Percentiles rank a stretch among this genome's conserved stretches.
phyloP scores from a whole-genome alignment of 2,113 vertebrate species.

The Tupaia chinensis region DNA sequence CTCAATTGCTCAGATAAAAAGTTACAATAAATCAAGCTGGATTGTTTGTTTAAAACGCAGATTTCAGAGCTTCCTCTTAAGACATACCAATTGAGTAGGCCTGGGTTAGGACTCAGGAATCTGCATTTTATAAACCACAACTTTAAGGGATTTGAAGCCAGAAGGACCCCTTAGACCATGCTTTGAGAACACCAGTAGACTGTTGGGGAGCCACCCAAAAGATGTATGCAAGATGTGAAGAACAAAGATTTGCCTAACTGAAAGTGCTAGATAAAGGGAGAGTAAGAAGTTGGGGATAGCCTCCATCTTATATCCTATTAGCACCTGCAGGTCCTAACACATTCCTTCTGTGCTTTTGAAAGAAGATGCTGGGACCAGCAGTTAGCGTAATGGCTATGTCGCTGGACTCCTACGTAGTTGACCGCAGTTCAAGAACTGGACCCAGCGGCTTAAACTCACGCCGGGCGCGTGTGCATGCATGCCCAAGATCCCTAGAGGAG shows the following conservation, averaged over 20 bases:
- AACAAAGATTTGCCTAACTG: not conserved
- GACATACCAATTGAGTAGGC: not conserved
- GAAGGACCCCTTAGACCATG: not conserved
- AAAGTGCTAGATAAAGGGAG: not conserved
- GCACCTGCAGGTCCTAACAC: not conserved
- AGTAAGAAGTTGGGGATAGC: not conserved
- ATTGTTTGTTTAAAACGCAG: not conserved
- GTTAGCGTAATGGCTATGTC: no score
- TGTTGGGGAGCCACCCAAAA: not conserved
- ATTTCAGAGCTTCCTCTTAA: not conserved
- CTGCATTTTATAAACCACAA: not conserved
- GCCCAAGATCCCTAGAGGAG: no score
- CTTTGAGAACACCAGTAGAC: not conserved
- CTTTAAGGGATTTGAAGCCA: not conserved
- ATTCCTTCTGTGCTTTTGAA: slow-evolving; percentile 5
- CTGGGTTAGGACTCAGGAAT: not conserved
- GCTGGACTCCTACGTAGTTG: no score
- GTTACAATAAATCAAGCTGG: not conserved
- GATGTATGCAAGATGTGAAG: not conserved
- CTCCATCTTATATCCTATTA: not conserved
- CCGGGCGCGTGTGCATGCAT: no score
- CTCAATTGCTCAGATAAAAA: not conserved
- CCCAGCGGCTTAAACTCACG: no score
- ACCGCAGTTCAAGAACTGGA: no score
- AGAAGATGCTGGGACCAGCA: not conserved